Percentiles rank a stretch among this genome's conserved stretches.
Evolutionary conservation across 2,888 invertebrate species (phyloP).

Genomic region (Leucophora obtusa): DNA sequence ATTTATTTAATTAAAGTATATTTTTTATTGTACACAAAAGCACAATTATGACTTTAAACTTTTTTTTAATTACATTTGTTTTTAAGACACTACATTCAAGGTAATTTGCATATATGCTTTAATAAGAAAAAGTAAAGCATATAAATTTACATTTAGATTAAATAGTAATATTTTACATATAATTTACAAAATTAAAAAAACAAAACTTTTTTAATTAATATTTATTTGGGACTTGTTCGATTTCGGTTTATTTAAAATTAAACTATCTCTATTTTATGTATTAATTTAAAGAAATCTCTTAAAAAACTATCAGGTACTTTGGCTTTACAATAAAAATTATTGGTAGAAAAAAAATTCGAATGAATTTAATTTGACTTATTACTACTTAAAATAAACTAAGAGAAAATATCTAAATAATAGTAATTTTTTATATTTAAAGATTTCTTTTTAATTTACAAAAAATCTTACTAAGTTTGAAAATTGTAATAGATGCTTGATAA

Average conservation of each 20-base stretch:
- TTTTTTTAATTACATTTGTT: conserved; percentile 14
- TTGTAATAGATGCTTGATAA: conserved; percentile 26
- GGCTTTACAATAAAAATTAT: conserved; percentile 67
- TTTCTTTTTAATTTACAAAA: conserved; percentile 1
- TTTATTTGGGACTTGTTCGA: conserved; percentile 44
- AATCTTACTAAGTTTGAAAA: conserved; percentile 8
- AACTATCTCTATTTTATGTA: conserved; percentile 1
- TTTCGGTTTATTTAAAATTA: conserved; percentile 37
- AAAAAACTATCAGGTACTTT: conserved; percentile 76
- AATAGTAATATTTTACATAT: conserved; percentile 13
- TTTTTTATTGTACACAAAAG: conserved; percentile 53
- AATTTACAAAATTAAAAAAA: conserved; percentile 41
- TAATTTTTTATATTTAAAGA: not conserved
- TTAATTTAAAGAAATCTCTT: conserved; percentile 63
- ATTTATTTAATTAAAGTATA: not conserved
- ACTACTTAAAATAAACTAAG: not conserved
- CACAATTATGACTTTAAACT: conserved; percentile 50
- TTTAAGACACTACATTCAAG: conserved; percentile 65
- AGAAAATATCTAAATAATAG: conserved; percentile 14
- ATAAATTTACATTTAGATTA: conserved; percentile 32
- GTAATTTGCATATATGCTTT: conserved; percentile 62
- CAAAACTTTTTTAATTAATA: conserved; percentile 13
- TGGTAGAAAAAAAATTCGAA: not conserved
- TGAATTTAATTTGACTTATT: not conserved
- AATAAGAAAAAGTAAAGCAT: conserved; percentile 55